Base-by-base conservation (phyloP, 2,113 vertebrate species). In the Muntiacus muntjak region DNA sequence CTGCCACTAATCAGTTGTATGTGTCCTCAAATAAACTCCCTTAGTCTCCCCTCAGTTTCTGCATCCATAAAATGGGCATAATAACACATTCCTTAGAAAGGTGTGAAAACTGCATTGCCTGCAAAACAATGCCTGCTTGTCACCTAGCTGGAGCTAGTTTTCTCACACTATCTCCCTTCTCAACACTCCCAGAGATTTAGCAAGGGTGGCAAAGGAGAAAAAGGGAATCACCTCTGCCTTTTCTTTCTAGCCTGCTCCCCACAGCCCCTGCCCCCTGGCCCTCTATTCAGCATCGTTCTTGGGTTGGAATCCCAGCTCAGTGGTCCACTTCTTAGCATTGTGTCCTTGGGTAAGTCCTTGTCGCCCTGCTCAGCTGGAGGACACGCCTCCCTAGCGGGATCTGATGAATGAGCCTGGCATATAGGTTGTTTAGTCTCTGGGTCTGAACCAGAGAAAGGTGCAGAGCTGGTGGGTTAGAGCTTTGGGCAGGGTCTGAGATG, bases 31-130 rank as follows among this genome's bases (percentile, higher is more conserved):
- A 89, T 45, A 47, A 96, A 78, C 45, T 33, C 50, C 52, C 58
- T 0, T 62, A 40, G 92, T 90, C 71, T 60, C 79, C 36, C 43
- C 60, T 98, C 71, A 19, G 19, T 97, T 97, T 95, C 57, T 55
- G 21, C 95, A 81, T 90, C 93, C 95, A 19, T 87, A 57, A 94
- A 92, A 86, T 93, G 93, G 87, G 25, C 62, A 57, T 50, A 86
- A 55, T 12, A 67, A 58, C 36, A 50, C 16, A 82, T 95, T 97
- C 82, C 91, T 91, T 40, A 40, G 52, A 91, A 45, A 19, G 5
- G 6, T 78, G 52, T 89, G 76, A n/a, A 33, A 50, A 21, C 64
- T 52, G 16, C 52, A 81, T 3, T 40, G 36, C n/a, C 30, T 57
- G n/a, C n/a, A 67, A 36, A 89, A 21, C 33, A 19, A 36, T 58